Evolutionary conservation across 2,888 invertebrate genomes (phyloP).

Genomic region (Kryphioiulus occultus): DNA sequence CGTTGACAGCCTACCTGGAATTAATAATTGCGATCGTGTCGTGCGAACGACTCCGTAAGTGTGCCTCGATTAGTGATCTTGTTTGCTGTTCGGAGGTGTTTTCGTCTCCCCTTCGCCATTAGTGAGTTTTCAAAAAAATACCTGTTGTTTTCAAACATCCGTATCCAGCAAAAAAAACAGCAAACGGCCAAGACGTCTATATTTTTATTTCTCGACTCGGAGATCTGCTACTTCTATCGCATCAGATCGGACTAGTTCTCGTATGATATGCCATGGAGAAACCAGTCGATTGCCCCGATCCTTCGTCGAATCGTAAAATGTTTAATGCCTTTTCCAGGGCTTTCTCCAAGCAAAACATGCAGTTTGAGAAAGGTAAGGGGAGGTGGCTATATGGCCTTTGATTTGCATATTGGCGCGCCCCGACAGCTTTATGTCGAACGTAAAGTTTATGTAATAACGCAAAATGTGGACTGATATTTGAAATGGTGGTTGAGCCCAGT

Average conservation of each 20-base stretch:
- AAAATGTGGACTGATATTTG: not conserved
- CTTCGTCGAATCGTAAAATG: conserved; percentile 48
- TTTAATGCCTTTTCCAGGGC: conserved; percentile 51
- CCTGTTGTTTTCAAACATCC: not conserved
- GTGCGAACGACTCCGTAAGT: conserved; percentile 13
- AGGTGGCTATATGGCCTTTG: not conserved
- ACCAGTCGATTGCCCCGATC: conserved; percentile 48
- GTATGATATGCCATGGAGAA: conserved; percentile 42
- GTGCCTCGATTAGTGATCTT: conserved; percentile 35
- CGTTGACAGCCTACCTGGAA: conserved; percentile 11
- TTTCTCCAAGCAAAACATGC: conserved; percentile 51
- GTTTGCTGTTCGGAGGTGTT: conserved; percentile 30
- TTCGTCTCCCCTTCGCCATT: not conserved
- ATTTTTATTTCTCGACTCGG: not conserved
- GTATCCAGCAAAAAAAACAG: not conserved
- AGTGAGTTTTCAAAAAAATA: not conserved
- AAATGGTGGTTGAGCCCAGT: not conserved
- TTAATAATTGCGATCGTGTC: not conserved
- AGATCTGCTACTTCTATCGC: not conserved
- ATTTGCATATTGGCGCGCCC: not conserved
- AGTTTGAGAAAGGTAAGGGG: conserved; percentile 52
- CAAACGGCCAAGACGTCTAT: not conserved
- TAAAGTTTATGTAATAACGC: not conserved
- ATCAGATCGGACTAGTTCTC: not conserved
- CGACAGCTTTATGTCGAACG: not conserved